Evolutionary conservation across 2,888 invertebrate species (phyloP), one percentile per base, ranked within the genome.

Genomic region (Podabrus alpinus): DNA sequence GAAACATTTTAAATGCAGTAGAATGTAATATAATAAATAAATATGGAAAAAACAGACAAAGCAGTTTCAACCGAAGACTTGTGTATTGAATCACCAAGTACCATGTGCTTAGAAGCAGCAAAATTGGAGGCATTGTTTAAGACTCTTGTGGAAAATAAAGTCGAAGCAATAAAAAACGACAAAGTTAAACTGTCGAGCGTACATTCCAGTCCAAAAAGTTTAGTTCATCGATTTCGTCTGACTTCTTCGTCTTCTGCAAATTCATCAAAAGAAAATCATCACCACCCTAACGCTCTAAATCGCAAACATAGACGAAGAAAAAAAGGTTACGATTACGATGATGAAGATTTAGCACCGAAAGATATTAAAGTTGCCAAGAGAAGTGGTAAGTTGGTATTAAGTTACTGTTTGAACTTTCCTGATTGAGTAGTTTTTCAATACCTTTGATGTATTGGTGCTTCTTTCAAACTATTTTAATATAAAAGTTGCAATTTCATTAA

Each of bases 11-110:
- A 64, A 64, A 17, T 64, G 10, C 3, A 64, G 17, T 62, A 62
- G 17, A 17, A 19, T 19, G 19, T 19, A 62, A 62, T 64, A n/a
- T 9, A 64, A 64, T 64, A 64, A 17, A 64, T 13, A 64, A 64
- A n/a, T 64, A 80, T 80, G 80, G 77, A 78, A 70, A 84, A 83
- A 88, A 91, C 91, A 85, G 93, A 93, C 89, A 92, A 92, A 88
- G 91, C 92, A 82, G 92, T 93, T 81, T 92, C 92, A 85, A 93
- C 93, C 82, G 92, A 92, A 87, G 92, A 92, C 80, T 80, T 86
- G 11, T 84, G 84, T 72, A 73, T 79, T 9, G 84, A 81, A 59
- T 75, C 80, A 15, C 70, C 60, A 66, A 66, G 70, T 24, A 67
- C 70, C 88, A 89, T 83, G 76, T 83, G 73, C 77, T 84, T 88